Base-by-base conservation (phyloP, 2,113 vertebrate species). In the Colistium nudipinnis region DNA sequence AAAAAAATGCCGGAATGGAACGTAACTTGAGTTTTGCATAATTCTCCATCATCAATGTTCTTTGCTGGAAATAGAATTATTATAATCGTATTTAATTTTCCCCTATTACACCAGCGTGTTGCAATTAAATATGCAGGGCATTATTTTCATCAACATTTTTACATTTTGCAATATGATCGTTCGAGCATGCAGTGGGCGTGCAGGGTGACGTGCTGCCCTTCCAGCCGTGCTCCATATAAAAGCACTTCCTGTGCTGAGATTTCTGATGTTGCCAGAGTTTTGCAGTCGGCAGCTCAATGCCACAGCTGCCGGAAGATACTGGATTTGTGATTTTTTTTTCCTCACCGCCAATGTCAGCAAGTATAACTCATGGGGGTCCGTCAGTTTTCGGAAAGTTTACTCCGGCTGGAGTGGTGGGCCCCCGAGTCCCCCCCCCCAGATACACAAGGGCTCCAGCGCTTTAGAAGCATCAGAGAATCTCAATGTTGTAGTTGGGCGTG, bases 351-450 rank as follows among this genome's bases (percentile, higher is more conserved):
- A 14, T 17, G 24, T 36, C 30, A 45, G 35, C 47, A 30, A 39
- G 49, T 24, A 38, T 6, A 51, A 17, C 24, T 22, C 19, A 70
- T 49, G 20, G 35, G 11, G 62, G 49, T 49, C 0, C n/a, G n/a
- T 68, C n/a, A 22, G 2, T 27, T 73, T 22, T 67, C 44, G 38
- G 1, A 60, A 64, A n/a, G n/a, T 61, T 69, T 43, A n/a, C 43
- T 28, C 10, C 31, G 71, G 31, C 53, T 31, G 20, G 28, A 55
- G 67, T 49, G 38, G 54, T 30, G 10, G 30, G n/a, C n/a, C n/a
- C n/a, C n/a, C n/a, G n/a, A n/a, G n/a, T n/a, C n/a, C n/a, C n/a
- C n/a, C n/a, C n/a, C n/a, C n/a, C n/a, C n/a, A n/a, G n/a, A n/a
- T n/a, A n/a, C n/a, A n/a, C n/a, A n/a, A n/a, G n/a, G n/a, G n/a